phyloP scores from a whole-genome alignment of 2,888 invertebrate species.

The Neoascia interrupta region DNA sequence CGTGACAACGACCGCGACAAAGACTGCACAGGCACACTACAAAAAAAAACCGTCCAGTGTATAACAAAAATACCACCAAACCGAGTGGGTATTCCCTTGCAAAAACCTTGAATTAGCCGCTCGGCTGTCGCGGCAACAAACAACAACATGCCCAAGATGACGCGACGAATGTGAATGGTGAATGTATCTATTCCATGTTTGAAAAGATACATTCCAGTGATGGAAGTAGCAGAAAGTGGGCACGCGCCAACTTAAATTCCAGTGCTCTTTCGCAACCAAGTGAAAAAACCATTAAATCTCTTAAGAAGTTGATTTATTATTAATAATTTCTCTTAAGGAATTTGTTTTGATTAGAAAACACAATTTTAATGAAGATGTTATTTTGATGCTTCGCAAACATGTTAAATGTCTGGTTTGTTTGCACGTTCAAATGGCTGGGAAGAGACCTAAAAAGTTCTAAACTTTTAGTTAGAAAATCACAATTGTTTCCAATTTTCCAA shows the following conservation, averaged over 20 bases:
- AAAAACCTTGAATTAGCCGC: constrained; percentile 61
- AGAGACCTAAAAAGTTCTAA: no score
- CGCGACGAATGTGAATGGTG: no score
- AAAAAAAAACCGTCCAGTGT: constrained; percentile 19
- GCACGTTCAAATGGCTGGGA: no score
- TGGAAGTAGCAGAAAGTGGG: constrained; percentile 40
- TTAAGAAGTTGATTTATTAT: no score
- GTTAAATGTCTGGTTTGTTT: no score
- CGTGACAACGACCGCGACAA: constrained; percentile 67
- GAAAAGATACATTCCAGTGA: constrained; percentile 58
- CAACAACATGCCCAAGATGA: constrained; percentile 12
- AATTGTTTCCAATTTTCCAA: no score
- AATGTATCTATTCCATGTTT: constrained; percentile 63
- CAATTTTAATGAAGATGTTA: constrained; percentile 11
- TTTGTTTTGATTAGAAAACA: constrained; percentile 29
- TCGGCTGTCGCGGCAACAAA: constrained; percentile 2
- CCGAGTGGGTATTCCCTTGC: constrained; percentile 53
- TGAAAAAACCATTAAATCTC: not conserved
- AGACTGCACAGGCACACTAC: constrained; percentile 19
- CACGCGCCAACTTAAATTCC: constrained; percentile 57
- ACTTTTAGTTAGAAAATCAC: no score
- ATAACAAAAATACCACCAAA: constrained; percentile 2
- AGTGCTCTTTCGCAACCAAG: constrained; percentile 22
- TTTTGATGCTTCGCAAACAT: no score
- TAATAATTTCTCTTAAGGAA: constrained; percentile 1